Evolutionary conservation across 2,888 invertebrate species (phyloP), one percentile per base, ranked within the genome.

Genomic region (Drosophila robusta): DNA sequence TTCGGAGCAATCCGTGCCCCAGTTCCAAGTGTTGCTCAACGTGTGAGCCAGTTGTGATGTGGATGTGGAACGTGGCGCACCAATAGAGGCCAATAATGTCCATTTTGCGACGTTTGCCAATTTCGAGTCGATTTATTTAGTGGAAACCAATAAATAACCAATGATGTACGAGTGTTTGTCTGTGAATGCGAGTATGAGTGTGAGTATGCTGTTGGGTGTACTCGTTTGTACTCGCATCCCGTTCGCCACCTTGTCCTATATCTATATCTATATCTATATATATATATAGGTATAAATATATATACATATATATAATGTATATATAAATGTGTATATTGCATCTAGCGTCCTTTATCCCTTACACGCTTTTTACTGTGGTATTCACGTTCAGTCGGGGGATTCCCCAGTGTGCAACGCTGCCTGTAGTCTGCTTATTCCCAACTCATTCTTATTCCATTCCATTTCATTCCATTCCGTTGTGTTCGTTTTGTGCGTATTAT

Each of bases 101-200:
- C 83, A 76, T 84, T 87, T 87, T 82, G 83, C 82, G 83, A 87
- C 83, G 83, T 87, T 81, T 85, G 83, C 86, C 83, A 84, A 87
- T 84, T 84, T 85, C 74, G 82, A 79, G 80, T 85, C 82, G 87
- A 87, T 84, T 84, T 84, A 84, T 84, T 84, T 84, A 85, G 83
- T 84, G 83, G 83, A 87, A 87, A 79, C 82, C 83, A 87, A 84
- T 84, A 84, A 84, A 84, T 84, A 87, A 85, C 87, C 87, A 84
- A 84, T 84, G 86, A 82, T 84, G 74, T 79, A 81, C 73, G 78
- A 58, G 45, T 51, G n/a, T 49, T 18, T 50, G 11, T 49, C 6
- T 32, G 45, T 55, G 7, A 44, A n/a, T 52, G 44, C 29, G 29
- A 42, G 24, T 12, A 39, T 26, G 8, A 32, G 14, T 38, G 42